Evolutionary conservation across 2,888 invertebrate genomes (phyloP).

Genomic region (Agapostemon virescens): DNA sequence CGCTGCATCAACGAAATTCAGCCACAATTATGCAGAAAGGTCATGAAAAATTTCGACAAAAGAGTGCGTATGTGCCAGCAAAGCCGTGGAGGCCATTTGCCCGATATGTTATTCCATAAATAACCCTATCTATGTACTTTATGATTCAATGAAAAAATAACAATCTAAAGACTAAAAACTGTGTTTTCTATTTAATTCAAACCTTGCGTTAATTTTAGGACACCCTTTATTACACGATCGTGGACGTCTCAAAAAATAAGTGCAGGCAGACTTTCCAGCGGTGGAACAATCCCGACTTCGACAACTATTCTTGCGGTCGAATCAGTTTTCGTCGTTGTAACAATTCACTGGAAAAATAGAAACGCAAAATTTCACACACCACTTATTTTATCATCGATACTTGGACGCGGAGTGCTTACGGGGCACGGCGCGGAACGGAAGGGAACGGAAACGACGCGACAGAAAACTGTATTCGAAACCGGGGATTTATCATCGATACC

Average conservation of each 20-base stretch:
- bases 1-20: too few relatives aligned
- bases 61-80: too few relatives aligned
- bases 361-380: not conserved
- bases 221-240: not conserved
- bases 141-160: too few relatives aligned
- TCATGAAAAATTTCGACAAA: too few relatives aligned
- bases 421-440: not conserved
- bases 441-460: not conserved
- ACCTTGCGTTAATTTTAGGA: too few relatives aligned
- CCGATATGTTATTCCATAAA: too few relatives aligned
- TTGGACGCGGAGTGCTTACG: not conserved
- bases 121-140: too few relatives aligned
- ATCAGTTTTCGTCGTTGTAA: not conserved
- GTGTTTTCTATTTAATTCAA: too few relatives aligned
- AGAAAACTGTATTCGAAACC: conserved; percentile 20
- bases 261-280: not conserved
- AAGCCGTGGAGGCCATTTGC: too few relatives aligned
- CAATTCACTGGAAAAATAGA: conserved; percentile 7
- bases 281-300: not conserved
- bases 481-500: conserved; percentile 41
- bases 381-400: conserved; percentile 27
- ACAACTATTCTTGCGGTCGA: not conserved
- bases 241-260: not conserved
- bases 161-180: too few relatives aligned
- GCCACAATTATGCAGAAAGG: too few relatives aligned